Percentiles rank a stretch among this genome's conserved stretches.
These are phyloP conservation scores for Hemaris fuciformis DNA, from an alignment of 2,888 invertebrate species.

Conservation along the genomic window DNA sequence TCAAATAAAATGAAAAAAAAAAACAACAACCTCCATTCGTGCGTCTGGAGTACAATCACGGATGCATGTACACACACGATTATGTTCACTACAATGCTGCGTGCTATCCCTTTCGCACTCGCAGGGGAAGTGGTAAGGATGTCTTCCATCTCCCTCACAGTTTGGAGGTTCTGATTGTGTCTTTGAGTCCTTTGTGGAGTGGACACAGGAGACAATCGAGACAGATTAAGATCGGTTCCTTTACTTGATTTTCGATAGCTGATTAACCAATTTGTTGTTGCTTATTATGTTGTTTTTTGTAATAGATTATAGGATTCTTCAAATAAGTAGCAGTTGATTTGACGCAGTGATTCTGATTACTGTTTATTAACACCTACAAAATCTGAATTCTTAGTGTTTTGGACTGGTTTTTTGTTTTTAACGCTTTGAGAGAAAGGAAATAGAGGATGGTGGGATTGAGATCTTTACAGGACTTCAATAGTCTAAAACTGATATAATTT, in stretches of 20 bases:
- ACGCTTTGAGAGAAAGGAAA: too few relatives aligned
- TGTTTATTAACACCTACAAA: too few relatives aligned
- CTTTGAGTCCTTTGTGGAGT: not conserved
- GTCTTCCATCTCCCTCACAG: not conserved
- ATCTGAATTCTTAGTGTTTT: too few relatives aligned
- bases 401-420: too few relatives aligned
- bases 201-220: not conserved
- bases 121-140: not conserved
- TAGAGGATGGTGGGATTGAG: too few relatives aligned
- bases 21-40: constrained; percentile 34
- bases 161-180: not conserved
- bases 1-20: constrained; percentile 57
- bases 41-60: constrained; percentile 66
- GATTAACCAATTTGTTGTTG: not conserved
- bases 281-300: not conserved
- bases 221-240: not conserved
- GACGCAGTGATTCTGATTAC: too few relatives aligned
- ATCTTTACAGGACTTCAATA: too few relatives aligned
- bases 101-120: constrained; percentile 44
- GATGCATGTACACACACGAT: constrained; percentile 73
- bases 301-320: not conserved
- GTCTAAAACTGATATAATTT: too few relatives aligned
- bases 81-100: constrained; percentile 69
- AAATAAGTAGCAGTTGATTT: too few relatives aligned
- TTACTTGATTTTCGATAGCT: not conserved